Base-by-base conservation (phyloP, 2,888 invertebrate genomes). In the Clusia tigrina region DNA sequence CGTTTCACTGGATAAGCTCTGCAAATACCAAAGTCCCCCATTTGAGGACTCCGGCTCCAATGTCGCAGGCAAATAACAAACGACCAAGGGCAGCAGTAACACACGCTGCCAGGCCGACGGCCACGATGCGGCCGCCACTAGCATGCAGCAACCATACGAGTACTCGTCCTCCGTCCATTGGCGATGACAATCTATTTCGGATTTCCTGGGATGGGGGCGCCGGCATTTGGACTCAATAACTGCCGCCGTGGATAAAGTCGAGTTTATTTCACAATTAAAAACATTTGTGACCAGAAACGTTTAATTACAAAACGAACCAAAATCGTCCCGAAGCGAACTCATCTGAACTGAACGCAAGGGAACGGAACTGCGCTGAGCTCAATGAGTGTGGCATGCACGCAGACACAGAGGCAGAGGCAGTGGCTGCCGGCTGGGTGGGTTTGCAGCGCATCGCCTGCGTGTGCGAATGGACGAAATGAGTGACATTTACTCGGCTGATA, bases 241-340 rank as follows among this genome's bases (percentile, higher is more conserved):
- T 60, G 60, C 25, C 57, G 60, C 52, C 57, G 25, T 58, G 57
- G 25, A 25, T 55, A 52, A 67, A 63, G 63, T 65, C 63, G 61
- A 66, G 67, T 69, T 72, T 68, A 69, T 70, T 65, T 65, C 68
- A 70, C 74, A 75, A 75, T 74, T 74, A 69, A 74, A 75, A 69
- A 68, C 68, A 68, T 68, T 69, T 65, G 70, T 57, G 62, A 60
- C 67, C 64, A 54, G 48, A 46, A 77, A 74, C 77, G 74, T 72
- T 75, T 75, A 75, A 75, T 75, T 75, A 74, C 74, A 75, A 75
- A 74, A 75, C 74, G 78, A 75, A 76, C 75, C 74, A 56, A 42
- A 18, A 20, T 18, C 15, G 32, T 12, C 32, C 32, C 32, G 12
- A 12, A 6, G 6, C 32, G 32, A 12, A 6, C 32, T 6, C 6